phyloP scores from a whole-genome alignment of 2,888 invertebrate genomes.

The Endotricha flammealis region DNA sequence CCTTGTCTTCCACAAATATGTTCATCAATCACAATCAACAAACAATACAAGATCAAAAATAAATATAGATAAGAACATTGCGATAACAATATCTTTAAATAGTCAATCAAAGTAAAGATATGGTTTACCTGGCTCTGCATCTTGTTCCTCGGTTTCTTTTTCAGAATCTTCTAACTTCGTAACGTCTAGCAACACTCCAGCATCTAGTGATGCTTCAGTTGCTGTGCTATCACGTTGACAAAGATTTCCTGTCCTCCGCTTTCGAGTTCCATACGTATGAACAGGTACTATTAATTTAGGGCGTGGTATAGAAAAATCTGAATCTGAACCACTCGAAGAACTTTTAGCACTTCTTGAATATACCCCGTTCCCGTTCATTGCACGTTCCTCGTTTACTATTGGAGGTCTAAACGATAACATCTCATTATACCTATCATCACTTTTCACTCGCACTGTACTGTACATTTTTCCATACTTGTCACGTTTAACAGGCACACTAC shows the following conservation, averaged over 20 bases:
- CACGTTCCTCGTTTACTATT: slow-evolving; percentile 55
- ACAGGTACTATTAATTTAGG: slow-evolving; percentile 92
- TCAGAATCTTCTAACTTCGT: slow-evolving; percentile 50
- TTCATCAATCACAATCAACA: slow-evolving; percentile 48
- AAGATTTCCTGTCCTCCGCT: slow-evolving; percentile 88
- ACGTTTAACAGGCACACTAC: slow-evolving; percentile 61
- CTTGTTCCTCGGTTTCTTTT: slow-evolving; percentile 39
- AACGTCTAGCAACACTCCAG: slow-evolving; percentile 64
- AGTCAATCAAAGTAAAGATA: too few species aligned
- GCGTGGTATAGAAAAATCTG: slow-evolving; percentile 89
- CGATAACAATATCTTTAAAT: slow-evolving; percentile 3
- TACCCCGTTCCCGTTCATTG: slow-evolving; percentile 45
- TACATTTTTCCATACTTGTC: slow-evolving; percentile 69
- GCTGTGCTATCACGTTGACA: slow-evolving; percentile 69
- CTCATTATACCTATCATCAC: slow-evolving; percentile 70
- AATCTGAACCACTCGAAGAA: slow-evolving; percentile 76
- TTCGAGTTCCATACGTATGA: slow-evolving; percentile 89
- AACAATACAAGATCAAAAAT: slow-evolving; percentile 35
- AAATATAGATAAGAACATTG: slow-evolving; percentile 18
- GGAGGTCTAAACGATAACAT: slow-evolving; percentile 52
- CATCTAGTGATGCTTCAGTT: slow-evolving; percentile 60
- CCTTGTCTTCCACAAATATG: slow-evolving; percentile 23
- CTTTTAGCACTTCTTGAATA: slow-evolving; percentile 68
- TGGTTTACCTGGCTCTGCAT: slow-evolving; percentile 59
- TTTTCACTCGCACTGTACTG: slow-evolving; percentile 73